phyloP scores from a whole-genome alignment of 2,888 invertebrate genomes.

The Asteroscopus sphinx region DNA sequence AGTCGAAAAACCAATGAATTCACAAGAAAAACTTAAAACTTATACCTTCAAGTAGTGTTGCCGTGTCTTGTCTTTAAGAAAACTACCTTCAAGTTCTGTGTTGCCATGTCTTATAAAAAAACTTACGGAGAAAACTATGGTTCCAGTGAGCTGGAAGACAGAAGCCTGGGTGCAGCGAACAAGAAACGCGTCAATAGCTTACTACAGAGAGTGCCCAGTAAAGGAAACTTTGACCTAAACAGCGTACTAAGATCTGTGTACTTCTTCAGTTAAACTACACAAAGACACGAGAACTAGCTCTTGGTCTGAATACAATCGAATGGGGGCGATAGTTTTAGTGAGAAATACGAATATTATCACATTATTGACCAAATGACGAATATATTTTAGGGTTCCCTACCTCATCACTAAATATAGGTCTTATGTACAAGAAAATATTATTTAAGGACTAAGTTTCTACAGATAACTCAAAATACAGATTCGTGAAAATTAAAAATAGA shows the following conservation, averaged over 20 bases:
- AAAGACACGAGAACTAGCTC: background rate
- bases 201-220: conserved; percentile 91
- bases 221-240: conserved; percentile 94
- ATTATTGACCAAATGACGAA: conserved; percentile 11
- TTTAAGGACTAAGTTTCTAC: conserved; percentile 4
- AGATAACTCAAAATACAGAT: conserved; percentile 13
- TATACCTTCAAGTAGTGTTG: no score
- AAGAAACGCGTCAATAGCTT: conserved; percentile 91
- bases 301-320: background rate
- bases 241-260: conserved; percentile 94
- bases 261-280: conserved; percentile 93
- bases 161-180: conserved; percentile 86
- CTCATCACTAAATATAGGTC: conserved; percentile 6
- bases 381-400: conserved; percentile 22
- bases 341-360: background rate
- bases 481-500: background rate
- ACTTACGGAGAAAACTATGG: background rate
- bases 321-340: background rate
- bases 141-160: conserved; percentile 84
- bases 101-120: no score
- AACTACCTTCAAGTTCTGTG: no score
- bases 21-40: no score
- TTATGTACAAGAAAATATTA: conserved; percentile 3
- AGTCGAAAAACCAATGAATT: no score
- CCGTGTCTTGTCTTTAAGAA: no score